phyloP scores from a whole-genome alignment of 1,140 invertebrate genomes.

The Drosophila tsacasi region DNA sequence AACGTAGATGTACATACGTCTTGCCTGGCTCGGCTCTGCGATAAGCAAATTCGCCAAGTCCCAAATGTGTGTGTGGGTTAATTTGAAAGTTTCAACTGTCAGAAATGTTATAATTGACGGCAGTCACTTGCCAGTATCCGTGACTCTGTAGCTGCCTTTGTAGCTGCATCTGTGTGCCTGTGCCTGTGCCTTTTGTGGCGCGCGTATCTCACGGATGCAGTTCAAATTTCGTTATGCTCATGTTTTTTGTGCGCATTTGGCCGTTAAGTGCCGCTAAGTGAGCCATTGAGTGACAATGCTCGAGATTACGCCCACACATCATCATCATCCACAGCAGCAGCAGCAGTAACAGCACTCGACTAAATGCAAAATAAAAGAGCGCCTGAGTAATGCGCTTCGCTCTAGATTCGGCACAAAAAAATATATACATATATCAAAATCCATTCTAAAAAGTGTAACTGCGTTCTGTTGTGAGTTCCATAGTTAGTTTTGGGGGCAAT shows the following conservation, averaged over 20 bases:
- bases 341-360: constrained; percentile 23
- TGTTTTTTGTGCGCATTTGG: constrained; percentile 42
- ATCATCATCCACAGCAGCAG: neutral
- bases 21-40: neutral
- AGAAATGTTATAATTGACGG: constrained; percentile 69
- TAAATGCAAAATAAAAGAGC: constrained; percentile 54
- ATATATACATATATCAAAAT: constrained; percentile 11
- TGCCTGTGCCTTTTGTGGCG: constrained; percentile 26
- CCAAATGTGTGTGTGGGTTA: constrained; percentile 54
- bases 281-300: constrained; percentile 72
- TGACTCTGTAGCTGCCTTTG: constrained; percentile 2
- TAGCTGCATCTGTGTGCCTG: constrained; percentile 21
- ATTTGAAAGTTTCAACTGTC: constrained; percentile 72
- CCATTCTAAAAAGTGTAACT: constrained; percentile 41
- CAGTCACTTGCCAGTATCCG: constrained; percentile 40
- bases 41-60: constrained; percentile 28
- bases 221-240: constrained; percentile 58
- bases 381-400: constrained; percentile 42
- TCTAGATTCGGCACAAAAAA: constrained; percentile 41
- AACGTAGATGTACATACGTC: constrained; percentile 13
- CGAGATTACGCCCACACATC: constrained; percentile 62
- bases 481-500: constrained; percentile 18
- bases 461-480: constrained; percentile 27
- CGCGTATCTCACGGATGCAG: constrained; percentile 55
- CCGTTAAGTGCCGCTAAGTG: constrained; percentile 73